A percentile compares a stretch with the other conserved stretches of the same genome.
These are phyloP conservation scores for Platycheirus albimanus DNA, from an alignment of 2,888 invertebrate species.

Conservation along the genomic window DNA sequence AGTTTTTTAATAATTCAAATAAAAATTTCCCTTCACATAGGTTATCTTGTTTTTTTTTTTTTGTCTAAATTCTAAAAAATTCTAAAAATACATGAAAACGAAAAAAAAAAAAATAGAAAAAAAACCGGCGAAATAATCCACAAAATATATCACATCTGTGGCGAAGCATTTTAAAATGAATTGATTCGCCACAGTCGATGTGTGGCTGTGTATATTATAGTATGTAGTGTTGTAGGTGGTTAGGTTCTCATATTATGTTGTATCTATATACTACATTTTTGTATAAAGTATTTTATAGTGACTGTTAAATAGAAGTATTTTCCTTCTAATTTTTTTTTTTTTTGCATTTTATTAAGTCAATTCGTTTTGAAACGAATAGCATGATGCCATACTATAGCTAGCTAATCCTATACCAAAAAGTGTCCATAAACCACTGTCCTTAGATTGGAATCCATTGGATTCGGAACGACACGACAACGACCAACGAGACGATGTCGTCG, in stretches of 20 bases:
- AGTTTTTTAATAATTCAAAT: slow-evolving; percentile 57
- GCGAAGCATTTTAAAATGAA: slow-evolving; percentile 56
- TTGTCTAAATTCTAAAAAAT: background rate
- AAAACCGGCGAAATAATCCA: slow-evolving; percentile 43
- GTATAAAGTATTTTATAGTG: slow-evolving; percentile 72
- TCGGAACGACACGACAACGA: slow-evolving; percentile 8
- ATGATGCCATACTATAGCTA: background rate
- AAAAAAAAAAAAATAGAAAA: slow-evolving; percentile 2
- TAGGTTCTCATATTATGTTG: no score
- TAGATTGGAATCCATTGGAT: slow-evolving; percentile 37
- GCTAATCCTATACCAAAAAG: background rate
- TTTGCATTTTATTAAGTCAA: slow-evolving; percentile 62
- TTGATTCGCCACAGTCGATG: slow-evolving; percentile 43
- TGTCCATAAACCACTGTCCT: slow-evolving; percentile 39
- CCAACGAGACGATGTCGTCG: slow-evolving; percentile 6
- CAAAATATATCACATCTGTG: slow-evolving; percentile 61
- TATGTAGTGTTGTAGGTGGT: no score
- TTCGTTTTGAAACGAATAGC: slow-evolving; percentile 53
- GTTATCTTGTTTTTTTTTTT: background rate
- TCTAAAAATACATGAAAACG: background rate
- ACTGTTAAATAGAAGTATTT: slow-evolving; percentile 57
- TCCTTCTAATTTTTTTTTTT: no score
- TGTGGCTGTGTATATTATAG: no score
- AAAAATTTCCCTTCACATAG: no score
- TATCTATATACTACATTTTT: no score